These are phyloP conservation scores for Drosophila ironensis DNA, from an alignment of 1,140 invertebrate genomes.

Conservation along the genomic window DNA sequence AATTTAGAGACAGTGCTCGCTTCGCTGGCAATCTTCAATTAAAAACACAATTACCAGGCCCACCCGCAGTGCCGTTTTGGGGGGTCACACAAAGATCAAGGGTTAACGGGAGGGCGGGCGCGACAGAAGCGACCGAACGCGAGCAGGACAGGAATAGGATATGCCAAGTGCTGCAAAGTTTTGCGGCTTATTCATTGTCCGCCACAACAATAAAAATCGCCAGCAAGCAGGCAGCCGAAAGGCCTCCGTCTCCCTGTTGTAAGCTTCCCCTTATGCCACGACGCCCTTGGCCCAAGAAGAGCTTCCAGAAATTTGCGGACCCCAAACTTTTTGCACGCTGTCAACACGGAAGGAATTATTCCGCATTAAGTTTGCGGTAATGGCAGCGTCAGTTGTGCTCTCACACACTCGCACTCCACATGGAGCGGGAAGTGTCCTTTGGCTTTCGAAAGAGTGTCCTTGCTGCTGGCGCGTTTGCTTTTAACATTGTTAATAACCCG, in stretches of 20 bases:
- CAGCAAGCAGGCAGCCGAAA: constrained; percentile 21
- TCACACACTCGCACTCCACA: background rate
- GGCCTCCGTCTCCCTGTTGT: constrained; percentile 4
- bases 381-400: constrained; percentile 50
- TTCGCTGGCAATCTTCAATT: constrained; percentile 73
- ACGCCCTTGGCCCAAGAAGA: constrained; percentile 3
- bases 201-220: constrained; percentile 65
- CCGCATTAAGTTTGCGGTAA: constrained; percentile 78
- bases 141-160: constrained; percentile 67
- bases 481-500: constrained; percentile 79
- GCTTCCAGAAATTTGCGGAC: constrained; percentile 53
- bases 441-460: constrained; percentile 41
- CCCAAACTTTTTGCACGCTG: constrained; percentile 74
- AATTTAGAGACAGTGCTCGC: constrained; percentile 62
- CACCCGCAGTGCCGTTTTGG: constrained; percentile 38
- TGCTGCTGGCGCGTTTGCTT: constrained; percentile 54
- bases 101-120: background rate
- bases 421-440: constrained; percentile 5
- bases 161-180: constrained; percentile 74
- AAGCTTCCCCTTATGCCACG: no score
- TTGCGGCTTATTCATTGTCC: constrained; percentile 77
- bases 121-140: no score
- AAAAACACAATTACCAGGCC: constrained; percentile 71
- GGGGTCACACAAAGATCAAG: background rate
- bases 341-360: constrained; percentile 79